Conservation (phyloP, 1,140 invertebrate species). For the Kradibia gibbosae region DNA sequence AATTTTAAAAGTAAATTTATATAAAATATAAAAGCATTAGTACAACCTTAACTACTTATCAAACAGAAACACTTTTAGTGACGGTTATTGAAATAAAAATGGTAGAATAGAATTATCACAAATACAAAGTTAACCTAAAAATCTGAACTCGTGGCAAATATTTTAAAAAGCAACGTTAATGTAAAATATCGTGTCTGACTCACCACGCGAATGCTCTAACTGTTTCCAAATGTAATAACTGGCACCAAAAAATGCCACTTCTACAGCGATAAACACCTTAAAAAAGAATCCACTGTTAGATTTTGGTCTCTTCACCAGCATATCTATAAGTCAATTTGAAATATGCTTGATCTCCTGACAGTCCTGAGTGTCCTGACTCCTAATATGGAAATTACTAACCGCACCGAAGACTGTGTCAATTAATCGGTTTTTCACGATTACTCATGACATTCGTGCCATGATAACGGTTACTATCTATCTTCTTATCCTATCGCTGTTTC, state of each 20-base stretch:
- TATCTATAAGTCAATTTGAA: slow-evolving; percentile 59
- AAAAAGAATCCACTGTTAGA: not conserved
- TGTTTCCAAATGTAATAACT: slow-evolving; percentile 59
- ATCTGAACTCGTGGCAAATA: not conserved
- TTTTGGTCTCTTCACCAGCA: slow-evolving; percentile 63
- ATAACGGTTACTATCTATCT: not conserved
- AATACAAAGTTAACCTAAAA: slow-evolving; percentile 35
- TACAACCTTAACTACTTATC: not conserved
- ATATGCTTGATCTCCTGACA: slow-evolving; percentile 62
- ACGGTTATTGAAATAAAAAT: slow-evolving; percentile 1
- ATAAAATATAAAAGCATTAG: not conserved
- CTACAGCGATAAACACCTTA: slow-evolving; percentile 51
- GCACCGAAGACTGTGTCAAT: not conserved
- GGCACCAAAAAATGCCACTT: slow-evolving; percentile 52
- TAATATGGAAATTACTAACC: slow-evolving; percentile 70
- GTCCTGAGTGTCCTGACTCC: too few species aligned
- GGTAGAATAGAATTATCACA: not conserved
- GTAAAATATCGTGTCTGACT: slow-evolving; percentile 44
- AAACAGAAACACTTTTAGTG: not conserved
- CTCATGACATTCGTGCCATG: not conserved
- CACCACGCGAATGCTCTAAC: slow-evolving; percentile 66
- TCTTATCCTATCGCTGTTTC: not conserved
- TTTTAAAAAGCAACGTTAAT: not conserved
- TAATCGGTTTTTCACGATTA: not conserved
- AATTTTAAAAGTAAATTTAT: not conserved